Percentiles rank a stretch among this genome's conserved stretches.
These are phyloP conservation scores for Rhagoletis pomonella DNA, from an alignment of 1,140 invertebrate genomes.

Conservation along the genomic window DNA sequence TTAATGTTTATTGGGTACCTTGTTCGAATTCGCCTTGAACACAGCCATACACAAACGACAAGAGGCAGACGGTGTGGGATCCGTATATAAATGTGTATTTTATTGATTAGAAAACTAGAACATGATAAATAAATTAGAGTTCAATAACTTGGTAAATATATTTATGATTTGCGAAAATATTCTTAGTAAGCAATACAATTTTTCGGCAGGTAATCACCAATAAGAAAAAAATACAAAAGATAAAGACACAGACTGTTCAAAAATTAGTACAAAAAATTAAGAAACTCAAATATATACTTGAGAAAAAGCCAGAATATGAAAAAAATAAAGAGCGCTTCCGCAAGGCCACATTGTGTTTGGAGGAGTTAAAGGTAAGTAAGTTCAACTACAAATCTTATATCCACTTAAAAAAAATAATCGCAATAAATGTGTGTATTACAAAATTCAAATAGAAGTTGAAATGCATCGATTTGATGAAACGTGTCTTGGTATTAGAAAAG, in stretches of 20 bases:
- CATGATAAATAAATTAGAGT: conserved; percentile 70
- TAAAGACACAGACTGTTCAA: conserved; percentile 66
- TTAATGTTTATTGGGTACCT: too few species aligned
- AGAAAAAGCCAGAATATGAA: conserved; percentile 61
- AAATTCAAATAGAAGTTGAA: conserved; percentile 56
- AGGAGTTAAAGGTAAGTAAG: conserved; percentile 63
- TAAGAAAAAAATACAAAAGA: conserved; percentile 67
- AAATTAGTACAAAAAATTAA: conserved; percentile 69
- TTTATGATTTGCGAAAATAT: neutral
- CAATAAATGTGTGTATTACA: too few species aligned
- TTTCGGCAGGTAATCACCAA: conserved; percentile 66
- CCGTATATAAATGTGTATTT: too few species aligned
- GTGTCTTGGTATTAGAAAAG: conserved; percentile 61
- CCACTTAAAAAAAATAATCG: too few species aligned
- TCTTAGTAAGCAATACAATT: neutral
- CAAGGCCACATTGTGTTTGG: conserved; percentile 62
- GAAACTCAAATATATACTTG: conserved; percentile 63
- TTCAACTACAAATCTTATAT: too few species aligned
- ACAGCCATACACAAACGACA: too few species aligned
- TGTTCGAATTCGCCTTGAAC: too few species aligned
- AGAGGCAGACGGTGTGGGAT: too few species aligned
- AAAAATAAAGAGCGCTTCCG: conserved; percentile 62
- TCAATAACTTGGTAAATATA: conserved; percentile 70
- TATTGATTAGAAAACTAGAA: conserved; percentile 7
- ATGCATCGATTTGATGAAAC: conserved; percentile 61